Evolutionary conservation across 2,888 invertebrate genomes (phyloP).

Genomic region (Sinodicranocentrus sp.): DNA sequence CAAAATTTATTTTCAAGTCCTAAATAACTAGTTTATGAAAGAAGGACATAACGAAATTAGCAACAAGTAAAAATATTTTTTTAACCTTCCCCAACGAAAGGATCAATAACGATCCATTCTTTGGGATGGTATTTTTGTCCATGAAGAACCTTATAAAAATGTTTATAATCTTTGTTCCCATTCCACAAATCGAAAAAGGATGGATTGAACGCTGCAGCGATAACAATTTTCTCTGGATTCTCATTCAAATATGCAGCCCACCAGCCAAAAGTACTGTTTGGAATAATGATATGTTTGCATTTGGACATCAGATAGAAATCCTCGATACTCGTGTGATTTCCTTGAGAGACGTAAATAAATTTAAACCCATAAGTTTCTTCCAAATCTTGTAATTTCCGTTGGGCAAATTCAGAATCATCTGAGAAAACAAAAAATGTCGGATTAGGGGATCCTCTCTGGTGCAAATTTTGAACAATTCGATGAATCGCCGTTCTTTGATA

Average conservation of each 20-base stretch:
- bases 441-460: no score
- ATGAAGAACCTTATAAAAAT: background rate
- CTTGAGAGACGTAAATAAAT: constrained; percentile 12
- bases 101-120: constrained; percentile 15
- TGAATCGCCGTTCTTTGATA: constrained; percentile 42
- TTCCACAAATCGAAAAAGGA: background rate
- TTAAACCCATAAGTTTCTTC: background rate
- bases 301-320: constrained; percentile 42
- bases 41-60: no score
- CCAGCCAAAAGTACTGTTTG: constrained; percentile 48
- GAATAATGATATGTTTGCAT: constrained; percentile 45
- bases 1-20: no score
- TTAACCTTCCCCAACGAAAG: no score
- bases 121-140: constrained; percentile 16
- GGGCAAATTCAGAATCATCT: background rate
- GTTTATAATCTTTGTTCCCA: background rate
- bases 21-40: no score
- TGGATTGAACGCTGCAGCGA: constrained; percentile 31
- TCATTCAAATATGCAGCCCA: constrained; percentile 56
- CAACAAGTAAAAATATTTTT: no score
- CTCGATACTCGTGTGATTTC: constrained; percentile 21
- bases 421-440: constrained; percentile 15
- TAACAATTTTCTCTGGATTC: constrained; percentile 47
- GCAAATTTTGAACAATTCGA: no score
- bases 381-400: background rate